phyloP scores from a whole-genome alignment of 2,888 invertebrate species.

The Tenthredo livida region DNA sequence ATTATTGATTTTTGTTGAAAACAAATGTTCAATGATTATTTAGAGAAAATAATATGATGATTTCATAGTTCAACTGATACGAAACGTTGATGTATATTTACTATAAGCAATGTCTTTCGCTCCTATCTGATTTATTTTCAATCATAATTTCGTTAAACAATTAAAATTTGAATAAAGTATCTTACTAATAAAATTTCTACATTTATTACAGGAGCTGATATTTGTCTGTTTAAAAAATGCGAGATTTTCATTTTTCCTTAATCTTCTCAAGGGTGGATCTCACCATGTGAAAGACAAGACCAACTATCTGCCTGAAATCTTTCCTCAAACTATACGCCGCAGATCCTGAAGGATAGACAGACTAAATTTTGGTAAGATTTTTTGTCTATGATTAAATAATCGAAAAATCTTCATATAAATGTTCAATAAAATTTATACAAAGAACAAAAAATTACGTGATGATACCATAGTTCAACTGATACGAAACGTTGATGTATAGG shows the following conservation, averaged over 20 bases:
- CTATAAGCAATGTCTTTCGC: slow-evolving; percentile 73
- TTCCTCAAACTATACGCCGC: neutral
- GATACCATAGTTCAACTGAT: slow-evolving; percentile 76
- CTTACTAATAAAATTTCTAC: neutral
- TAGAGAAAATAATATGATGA: slow-evolving; percentile 67
- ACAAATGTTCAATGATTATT: neutral
- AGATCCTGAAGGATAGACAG: neutral
- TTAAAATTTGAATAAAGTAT: neutral
- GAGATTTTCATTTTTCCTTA: neutral
- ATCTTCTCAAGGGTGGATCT: no score
- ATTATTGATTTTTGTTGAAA: neutral
- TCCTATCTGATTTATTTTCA: slow-evolving; percentile 65
- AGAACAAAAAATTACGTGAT: slow-evolving; percentile 63
- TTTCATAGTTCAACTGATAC: slow-evolving; percentile 75
- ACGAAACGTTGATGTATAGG: slow-evolving; percentile 66
- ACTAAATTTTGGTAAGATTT: neutral
- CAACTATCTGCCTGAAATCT: neutral
- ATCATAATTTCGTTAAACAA: neutral
- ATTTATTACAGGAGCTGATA: neutral
- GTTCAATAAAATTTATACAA: neutral
- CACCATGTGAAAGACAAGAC: neutral
- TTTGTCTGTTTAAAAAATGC: neutral
- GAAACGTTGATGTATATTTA: slow-evolving; percentile 66
- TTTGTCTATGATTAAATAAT: neutral
- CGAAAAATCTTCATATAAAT: slow-evolving; percentile 16